These are phyloP conservation scores for Pseudomyrmex pallidus DNA, from an alignment of 1,140 invertebrate genomes.

Conservation along the genomic window DNA sequence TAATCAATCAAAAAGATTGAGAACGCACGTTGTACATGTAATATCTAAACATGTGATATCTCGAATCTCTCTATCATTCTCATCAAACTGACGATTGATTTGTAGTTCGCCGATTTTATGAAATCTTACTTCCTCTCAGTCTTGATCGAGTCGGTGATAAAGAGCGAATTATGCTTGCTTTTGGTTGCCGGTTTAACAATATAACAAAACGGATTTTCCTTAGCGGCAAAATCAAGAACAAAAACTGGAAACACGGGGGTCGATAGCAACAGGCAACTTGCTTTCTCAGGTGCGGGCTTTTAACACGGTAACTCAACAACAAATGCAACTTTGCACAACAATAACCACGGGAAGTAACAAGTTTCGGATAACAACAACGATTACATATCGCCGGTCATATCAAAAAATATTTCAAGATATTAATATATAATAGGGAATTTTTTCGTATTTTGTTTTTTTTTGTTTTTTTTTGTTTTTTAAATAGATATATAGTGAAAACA, in stretches of 20 bases:
- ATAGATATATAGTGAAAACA: no score
- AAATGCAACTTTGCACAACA: conserved; percentile 42
- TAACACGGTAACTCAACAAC: conserved; percentile 54
- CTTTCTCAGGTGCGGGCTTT: background rate
- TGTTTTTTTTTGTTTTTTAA: no score
- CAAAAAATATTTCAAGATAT: no score
- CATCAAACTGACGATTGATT: conserved; percentile 33
- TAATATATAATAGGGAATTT: no score
- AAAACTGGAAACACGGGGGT: conserved; percentile 39
- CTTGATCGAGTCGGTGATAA: conserved; percentile 26
- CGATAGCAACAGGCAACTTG: conserved; percentile 29
- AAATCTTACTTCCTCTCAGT: conserved; percentile 16
- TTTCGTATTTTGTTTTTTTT: no score
- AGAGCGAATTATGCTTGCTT: conserved; percentile 54
- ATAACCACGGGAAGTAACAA: conserved; percentile 42
- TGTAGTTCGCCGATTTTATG: conserved; percentile 43
- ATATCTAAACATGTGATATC: no score
- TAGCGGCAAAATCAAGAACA: conserved; percentile 32
- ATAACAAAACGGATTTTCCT: conserved; percentile 32
- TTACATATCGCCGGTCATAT: conserved; percentile 34
- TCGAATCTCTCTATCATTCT: background rate
- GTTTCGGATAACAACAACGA: conserved; percentile 46
- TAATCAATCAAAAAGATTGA: no score
- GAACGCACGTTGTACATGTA: no score
- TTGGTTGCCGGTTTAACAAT: conserved; percentile 42